Evolutionary conservation across 2,888 invertebrate species (phyloP).

Genomic region (Sphecodes monilicornis): DNA sequence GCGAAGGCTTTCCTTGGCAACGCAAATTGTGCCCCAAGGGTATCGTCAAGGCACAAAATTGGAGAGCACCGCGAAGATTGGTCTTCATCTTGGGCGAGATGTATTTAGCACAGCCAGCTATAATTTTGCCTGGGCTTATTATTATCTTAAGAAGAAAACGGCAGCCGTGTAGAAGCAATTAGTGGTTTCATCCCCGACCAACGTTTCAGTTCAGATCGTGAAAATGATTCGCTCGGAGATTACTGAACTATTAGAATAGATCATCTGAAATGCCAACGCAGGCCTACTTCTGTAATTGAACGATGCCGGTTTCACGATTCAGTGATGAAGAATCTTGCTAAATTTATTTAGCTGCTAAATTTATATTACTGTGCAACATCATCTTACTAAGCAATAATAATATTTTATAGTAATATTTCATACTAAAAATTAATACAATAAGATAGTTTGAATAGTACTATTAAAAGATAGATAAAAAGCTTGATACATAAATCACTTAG

Average conservation of each 20-base stretch:
- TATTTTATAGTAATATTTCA: no score
- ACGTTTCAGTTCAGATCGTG: constrained; percentile 6
- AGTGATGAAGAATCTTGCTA: no score
- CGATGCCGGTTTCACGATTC: no score
- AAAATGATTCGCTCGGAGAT: constrained; percentile 33
- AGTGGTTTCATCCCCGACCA: constrained; percentile 47
- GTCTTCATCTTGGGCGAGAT: constrained; percentile 61
- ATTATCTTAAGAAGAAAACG: constrained; percentile 58
- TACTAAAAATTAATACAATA: no score
- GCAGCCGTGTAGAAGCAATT: constrained; percentile 49
- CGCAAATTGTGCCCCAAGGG: constrained; percentile 74
- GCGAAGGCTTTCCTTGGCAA: constrained; percentile 59
- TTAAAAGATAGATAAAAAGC: no score
- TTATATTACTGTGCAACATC: no score
- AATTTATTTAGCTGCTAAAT: no score
- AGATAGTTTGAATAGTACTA: no score
- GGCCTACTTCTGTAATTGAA: neutral
- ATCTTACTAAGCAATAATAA: no score
- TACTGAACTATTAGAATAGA: neutral
- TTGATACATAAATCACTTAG: no score
- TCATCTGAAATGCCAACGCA: neutral
- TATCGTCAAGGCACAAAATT: constrained; percentile 72
- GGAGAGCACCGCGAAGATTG: constrained; percentile 71
- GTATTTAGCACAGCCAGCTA: constrained; percentile 57
- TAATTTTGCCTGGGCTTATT: constrained; percentile 62